These are phyloP conservation scores for Anarhynchus alexandrinus DNA, from an alignment of 2,113 vertebrate genomes.

Conservation along the genomic window DNA sequence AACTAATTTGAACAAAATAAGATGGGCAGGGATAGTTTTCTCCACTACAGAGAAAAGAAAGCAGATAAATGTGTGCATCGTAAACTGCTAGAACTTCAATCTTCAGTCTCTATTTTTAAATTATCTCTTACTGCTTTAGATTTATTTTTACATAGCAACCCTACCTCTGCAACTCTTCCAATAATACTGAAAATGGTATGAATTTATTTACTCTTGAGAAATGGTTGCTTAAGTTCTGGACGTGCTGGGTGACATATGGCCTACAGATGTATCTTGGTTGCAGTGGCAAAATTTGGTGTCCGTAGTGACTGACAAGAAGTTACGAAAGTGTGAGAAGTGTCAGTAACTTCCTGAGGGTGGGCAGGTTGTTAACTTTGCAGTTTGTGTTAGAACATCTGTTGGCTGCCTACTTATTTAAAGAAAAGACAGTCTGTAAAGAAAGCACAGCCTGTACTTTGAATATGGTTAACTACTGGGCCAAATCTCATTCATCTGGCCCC, in stretches of 20 bases:
- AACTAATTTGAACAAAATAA: neutral
- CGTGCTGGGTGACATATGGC: neutral
- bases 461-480: neutral
- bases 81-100: neutral
- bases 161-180: neutral
- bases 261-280: neutral
- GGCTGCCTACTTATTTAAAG: neutral
- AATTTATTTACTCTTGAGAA: neutral
- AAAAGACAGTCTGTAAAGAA: neutral
- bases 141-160: neutral
- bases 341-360: neutral
- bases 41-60: neutral
- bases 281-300: neutral
- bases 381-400: slow-evolving; percentile 7
- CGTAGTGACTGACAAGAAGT: neutral
- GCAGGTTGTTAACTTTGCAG: neutral
- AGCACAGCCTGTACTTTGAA: neutral
- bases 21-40: neutral
- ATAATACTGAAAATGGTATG: neutral
- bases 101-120: neutral
- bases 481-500: neutral
- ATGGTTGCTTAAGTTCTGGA: neutral
- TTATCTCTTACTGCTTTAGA: neutral
- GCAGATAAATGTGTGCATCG: neutral
- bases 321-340: neutral